Percentiles rank a stretch among this genome's conserved stretches.
Evolutionary conservation across 2,797 vertebrate genomes (phyloP).

Genomic region (Oreonectes daqikongensis): DNA sequence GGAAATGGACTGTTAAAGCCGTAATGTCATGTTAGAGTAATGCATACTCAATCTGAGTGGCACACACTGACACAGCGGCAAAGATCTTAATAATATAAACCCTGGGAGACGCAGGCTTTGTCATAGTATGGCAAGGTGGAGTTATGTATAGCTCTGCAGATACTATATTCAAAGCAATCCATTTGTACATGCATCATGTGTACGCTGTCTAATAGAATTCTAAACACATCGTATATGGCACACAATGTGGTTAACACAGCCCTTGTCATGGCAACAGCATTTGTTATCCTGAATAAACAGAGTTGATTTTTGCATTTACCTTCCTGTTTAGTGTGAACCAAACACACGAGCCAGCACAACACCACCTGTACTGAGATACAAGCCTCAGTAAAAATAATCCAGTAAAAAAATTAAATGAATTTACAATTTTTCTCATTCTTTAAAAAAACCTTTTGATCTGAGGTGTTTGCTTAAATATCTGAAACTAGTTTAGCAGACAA

Average conservation of each 20-base stretch:
- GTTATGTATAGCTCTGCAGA: conserved; percentile 12
- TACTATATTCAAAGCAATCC: conserved; percentile 7
- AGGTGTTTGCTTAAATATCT: no score
- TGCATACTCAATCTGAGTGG: conserved; percentile 16
- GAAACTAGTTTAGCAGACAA: no score
- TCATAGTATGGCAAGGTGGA: neutral
- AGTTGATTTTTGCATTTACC: conserved; percentile 10
- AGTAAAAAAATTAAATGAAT: no score
- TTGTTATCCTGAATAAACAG: conserved; percentile 28
- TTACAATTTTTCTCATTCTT: no score
- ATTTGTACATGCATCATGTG: neutral
- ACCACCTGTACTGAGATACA: conserved; percentile 1
- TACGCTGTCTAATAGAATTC: neutral
- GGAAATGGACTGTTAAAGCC: conserved; percentile 13
- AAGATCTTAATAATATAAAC: conserved; percentile 47
- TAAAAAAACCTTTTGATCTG: no score
- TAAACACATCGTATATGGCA: conserved; percentile 7
- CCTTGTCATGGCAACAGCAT: conserved; percentile 16
- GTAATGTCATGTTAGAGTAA: conserved; percentile 22
- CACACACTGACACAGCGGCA: conserved; percentile 29
- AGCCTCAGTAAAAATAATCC: no score
- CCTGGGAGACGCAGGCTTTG: conserved; percentile 18
- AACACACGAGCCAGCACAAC: neutral
- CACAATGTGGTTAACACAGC: conserved; percentile 27
- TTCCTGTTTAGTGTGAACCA: neutral